phyloP scores from a whole-genome alignment of 2,113 vertebrate species.

The Machaerirhynchus nigripectus region DNA sequence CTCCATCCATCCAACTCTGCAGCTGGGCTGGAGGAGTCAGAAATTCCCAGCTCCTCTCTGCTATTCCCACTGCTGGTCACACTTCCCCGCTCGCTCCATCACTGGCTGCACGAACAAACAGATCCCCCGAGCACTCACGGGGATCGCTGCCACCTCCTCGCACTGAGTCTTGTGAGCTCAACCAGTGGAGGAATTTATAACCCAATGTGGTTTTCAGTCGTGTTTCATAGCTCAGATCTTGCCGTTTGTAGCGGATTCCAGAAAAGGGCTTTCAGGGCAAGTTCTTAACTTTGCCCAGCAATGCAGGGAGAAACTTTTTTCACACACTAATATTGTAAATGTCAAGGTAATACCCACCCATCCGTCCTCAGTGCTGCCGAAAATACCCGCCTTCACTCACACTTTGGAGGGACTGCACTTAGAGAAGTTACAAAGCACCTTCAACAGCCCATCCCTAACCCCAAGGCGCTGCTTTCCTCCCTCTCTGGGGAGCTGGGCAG shows the following conservation, averaged over 20 bases:
- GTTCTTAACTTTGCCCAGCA: not conserved
- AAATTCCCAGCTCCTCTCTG: not conserved
- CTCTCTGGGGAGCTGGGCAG: not conserved
- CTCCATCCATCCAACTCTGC: not conserved
- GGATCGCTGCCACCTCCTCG: not conserved
- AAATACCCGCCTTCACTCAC: not conserved
- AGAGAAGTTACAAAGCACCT: too few species aligned
- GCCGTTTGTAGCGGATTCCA: not conserved
- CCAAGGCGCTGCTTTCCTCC: not conserved
- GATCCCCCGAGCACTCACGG: not conserved
- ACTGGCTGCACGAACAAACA: not conserved
- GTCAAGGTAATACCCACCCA: not conserved
- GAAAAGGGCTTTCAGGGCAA: not conserved
- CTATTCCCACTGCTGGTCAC: not conserved
- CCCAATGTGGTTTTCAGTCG: not conserved
- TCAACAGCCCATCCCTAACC: rapidly evolving
- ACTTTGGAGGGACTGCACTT: not conserved
- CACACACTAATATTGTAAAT: rapidly evolving
- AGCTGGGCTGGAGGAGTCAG: not conserved
- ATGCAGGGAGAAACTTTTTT: not conserved
- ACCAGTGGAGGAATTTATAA: not conserved
- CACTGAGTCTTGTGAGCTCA: not conserved
- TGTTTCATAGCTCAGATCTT: not conserved
- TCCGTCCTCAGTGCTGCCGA: not conserved
- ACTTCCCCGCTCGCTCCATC: not conserved